These are phyloP conservation scores for Synchiropus splendidus DNA, from an alignment of 2,113 vertebrate species.

Conservation along the genomic window DNA sequence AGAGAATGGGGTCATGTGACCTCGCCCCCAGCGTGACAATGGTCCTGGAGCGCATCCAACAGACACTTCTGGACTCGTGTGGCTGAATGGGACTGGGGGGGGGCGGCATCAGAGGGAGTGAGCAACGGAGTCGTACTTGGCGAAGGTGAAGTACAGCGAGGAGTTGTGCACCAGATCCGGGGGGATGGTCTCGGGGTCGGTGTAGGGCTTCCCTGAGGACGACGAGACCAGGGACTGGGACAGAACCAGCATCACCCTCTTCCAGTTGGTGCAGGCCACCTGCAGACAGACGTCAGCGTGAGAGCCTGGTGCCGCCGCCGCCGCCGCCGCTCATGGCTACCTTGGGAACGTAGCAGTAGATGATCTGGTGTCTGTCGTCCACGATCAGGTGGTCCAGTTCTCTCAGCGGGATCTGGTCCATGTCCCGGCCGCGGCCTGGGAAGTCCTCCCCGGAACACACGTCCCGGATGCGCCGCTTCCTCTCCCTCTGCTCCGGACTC, in stretches of 20 bases:
- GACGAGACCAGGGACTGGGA: constrained; percentile 74
- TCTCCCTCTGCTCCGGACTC: constrained; percentile 60
- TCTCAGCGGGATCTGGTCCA: constrained; percentile 78
- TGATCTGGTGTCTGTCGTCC: constrained; percentile 82
- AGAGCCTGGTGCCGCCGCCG: too few species aligned
- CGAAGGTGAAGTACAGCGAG: constrained; percentile 74
- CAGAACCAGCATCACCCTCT: constrained; percentile 87
- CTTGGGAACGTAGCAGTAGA: constrained; percentile 95
- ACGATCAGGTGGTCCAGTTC: constrained; percentile 75
- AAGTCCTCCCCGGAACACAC: constrained; percentile 71
- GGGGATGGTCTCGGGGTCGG: constrained; percentile 69
- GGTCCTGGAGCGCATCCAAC: too few species aligned
- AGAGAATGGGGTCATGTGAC: too few species aligned
- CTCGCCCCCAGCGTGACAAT: too few species aligned
- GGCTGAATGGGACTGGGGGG: too few species aligned
- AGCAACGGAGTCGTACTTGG: constrained; percentile 61
- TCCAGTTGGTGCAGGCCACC: constrained; percentile 96
- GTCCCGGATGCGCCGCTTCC: constrained; percentile 70
- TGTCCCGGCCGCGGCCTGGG: constrained; percentile 66
- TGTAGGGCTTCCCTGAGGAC: constrained; percentile 55
- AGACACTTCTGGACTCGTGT: too few species aligned
- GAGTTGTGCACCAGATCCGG: constrained; percentile 81
- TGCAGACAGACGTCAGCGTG: too few species aligned
- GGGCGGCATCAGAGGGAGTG: too few species aligned
- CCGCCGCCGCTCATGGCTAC: constrained; percentile 36